These are phyloP conservation scores for Avahi laniger DNA, from an alignment of 2,797 vertebrate species.

Conservation along the genomic window DNA sequence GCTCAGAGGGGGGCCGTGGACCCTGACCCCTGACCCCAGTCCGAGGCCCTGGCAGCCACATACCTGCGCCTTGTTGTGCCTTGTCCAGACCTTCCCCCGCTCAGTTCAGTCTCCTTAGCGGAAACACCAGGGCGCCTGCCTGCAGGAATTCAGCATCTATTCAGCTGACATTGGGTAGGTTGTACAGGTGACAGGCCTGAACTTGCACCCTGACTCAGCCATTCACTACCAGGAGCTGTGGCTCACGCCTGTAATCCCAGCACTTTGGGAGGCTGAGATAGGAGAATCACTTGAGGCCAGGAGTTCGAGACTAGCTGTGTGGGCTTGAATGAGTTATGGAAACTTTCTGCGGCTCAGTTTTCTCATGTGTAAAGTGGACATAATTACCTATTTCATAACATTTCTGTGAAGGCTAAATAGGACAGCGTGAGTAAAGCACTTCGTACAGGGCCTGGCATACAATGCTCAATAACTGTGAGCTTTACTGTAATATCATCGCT, in stretches of 20 bases:
- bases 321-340: not conserved
- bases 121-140: not conserved
- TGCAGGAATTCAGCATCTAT: not conserved
- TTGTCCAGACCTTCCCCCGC: not conserved
- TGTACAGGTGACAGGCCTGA: not conserved
- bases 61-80: not conserved
- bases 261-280: too few species aligned
- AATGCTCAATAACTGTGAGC: not conserved
- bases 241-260: too few species aligned
- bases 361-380: not conserved
- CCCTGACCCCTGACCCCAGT: not conserved
- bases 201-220: not conserved
- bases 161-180: not conserved
- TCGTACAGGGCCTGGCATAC: not conserved
- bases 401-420: not conserved
- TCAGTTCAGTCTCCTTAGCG: not conserved
- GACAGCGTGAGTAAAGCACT: not conserved
- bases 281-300: too few species aligned
- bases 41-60: not conserved
- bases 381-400: not conserved
- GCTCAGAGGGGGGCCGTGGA: not conserved
- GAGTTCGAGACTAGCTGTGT: not conserved
- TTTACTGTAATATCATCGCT: not conserved
- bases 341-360: constrained; percentile 3
- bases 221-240: not conserved